phyloP scores from a whole-genome alignment of 2,797 vertebrate species.

The Pangasius mekongensis region DNA sequence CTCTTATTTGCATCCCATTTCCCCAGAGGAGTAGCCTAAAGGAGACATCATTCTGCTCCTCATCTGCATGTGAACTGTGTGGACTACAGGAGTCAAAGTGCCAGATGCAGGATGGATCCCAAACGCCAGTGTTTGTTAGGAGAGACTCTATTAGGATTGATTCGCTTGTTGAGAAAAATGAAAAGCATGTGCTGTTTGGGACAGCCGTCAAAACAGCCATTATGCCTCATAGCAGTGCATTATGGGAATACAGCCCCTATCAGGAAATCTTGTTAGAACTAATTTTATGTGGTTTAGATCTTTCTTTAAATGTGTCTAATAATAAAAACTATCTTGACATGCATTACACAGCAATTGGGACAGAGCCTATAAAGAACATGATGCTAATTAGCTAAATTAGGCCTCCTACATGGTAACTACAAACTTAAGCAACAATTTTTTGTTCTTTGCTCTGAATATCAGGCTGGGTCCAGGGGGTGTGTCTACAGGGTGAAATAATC shows the following conservation, averaged over 20 bases:
- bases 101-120: slow-evolving; percentile 74
- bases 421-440: background rate
- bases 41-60: slow-evolving; percentile 52
- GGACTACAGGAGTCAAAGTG: slow-evolving; percentile 68
- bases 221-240: background rate
- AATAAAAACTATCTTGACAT: background rate
- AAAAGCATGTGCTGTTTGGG: background rate
- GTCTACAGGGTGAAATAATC: background rate
- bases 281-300: background rate
- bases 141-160: background rate
- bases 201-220: background rate
- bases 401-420: background rate
- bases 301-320: background rate
- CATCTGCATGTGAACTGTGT: slow-evolving; percentile 76
- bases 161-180: background rate
- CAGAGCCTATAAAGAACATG: background rate
- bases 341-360: background rate
- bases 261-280: background rate
- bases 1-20: slow-evolving; percentile 74
- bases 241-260: background rate
- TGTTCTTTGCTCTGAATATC: background rate
- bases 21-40: slow-evolving; percentile 49
- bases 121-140: background rate
- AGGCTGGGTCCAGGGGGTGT: background rate
- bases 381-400: background rate